A percentile compares a stretch with the other conserved stretches of the same genome.
Conservation (phyloP, 2,888 invertebrate genomes). For the Drosophila algonquin region DNA sequence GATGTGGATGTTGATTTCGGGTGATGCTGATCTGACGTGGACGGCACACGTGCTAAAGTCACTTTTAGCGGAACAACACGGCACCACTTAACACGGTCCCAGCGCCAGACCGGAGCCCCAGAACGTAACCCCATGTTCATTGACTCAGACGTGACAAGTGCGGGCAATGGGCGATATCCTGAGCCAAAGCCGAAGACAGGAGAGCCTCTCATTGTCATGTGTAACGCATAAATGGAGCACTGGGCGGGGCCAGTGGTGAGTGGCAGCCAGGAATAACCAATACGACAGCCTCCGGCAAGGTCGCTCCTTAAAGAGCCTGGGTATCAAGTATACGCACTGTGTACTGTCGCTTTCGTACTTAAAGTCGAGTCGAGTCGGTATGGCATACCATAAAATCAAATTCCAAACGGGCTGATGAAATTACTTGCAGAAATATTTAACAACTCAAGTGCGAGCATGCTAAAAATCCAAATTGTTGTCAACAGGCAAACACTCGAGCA, state of each 20-base stretch:
- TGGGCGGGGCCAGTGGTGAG: slow-evolving; percentile 25
- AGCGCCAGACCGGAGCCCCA: background rate
- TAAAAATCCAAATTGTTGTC: no score
- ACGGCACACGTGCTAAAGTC: slow-evolving; percentile 72
- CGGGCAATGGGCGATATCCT: slow-evolving; percentile 48
- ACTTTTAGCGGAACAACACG: slow-evolving; percentile 77
- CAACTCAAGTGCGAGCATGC: no score
- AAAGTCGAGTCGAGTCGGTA: slow-evolving; percentile 25
- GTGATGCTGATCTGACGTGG: slow-evolving; percentile 53
- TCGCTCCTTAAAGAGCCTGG: slow-evolving; percentile 24
- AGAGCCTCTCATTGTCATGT: slow-evolving; percentile 73
- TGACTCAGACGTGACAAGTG: slow-evolving; percentile 70
- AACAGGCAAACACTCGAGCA: slow-evolving; percentile 45
- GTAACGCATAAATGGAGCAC: slow-evolving; percentile 61
- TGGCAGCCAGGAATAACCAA: slow-evolving; percentile 50
- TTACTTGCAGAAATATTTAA: slow-evolving; percentile 58
- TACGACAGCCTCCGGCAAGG: slow-evolving; percentile 40
- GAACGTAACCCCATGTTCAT: slow-evolving; percentile 23
- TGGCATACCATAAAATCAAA: slow-evolving; percentile 43
- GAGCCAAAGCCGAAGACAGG: slow-evolving; percentile 20
- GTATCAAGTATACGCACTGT: slow-evolving; percentile 58
- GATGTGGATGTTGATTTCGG: slow-evolving; percentile 2
- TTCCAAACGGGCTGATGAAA: slow-evolving; percentile 37
- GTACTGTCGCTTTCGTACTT: slow-evolving; percentile 12
- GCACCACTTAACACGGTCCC: slow-evolving; percentile 67